Evolutionary conservation across 1,140 invertebrate species (phyloP), one percentile per base, ranked within the genome.

Genomic region (Mizuhopecten yessoensis): DNA sequence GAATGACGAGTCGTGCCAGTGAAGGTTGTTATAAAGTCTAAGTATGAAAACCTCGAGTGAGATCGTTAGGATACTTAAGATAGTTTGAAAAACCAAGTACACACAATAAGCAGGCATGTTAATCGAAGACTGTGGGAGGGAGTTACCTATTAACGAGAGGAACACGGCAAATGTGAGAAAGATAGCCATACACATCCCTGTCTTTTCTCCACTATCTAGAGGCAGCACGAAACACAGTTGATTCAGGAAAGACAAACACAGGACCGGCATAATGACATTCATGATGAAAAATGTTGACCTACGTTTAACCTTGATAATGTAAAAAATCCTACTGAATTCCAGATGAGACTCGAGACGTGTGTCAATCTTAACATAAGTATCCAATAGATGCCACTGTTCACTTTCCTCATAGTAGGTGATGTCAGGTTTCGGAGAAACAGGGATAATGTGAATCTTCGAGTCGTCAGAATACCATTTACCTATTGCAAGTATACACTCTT

Each of bases 141-240:
- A 49, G 23, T 88, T 57, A 13, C 88, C 49, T 0, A 88, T 17
- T 20, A 88, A 29, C 39, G 20, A 49, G 13, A 34, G 39, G 17
- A 42, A 88, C 15, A 88, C 88, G 1, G 88, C 88, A 88, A 88
- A 88, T 42, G 88, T 88, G 0, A 88, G 88, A 34, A 88, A 88
- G 23, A 88, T 42, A 45, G 88, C 36, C 88, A 88, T 88, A 33
- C 39, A 88, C 88, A 88, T 88, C 3, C 88, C 88, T 33, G 49
- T 45, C 49, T 88, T 88, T 33, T 88, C 88, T n/a, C 88, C 88
- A 20, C 39, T 57, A 49, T 39, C 88, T 13, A 49, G 17, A 10
- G 88, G 88, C 11, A 88, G 20, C 20, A 88, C 39, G 29, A 45
- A 49, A 23, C 88, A 88, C n/a, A 49, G 33, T 23, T 49, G 34